Evolutionary conservation across 2,113 vertebrate genomes (phyloP), one percentile per base, ranked within the genome.

Genomic region (Melanocharis versteri): DNA sequence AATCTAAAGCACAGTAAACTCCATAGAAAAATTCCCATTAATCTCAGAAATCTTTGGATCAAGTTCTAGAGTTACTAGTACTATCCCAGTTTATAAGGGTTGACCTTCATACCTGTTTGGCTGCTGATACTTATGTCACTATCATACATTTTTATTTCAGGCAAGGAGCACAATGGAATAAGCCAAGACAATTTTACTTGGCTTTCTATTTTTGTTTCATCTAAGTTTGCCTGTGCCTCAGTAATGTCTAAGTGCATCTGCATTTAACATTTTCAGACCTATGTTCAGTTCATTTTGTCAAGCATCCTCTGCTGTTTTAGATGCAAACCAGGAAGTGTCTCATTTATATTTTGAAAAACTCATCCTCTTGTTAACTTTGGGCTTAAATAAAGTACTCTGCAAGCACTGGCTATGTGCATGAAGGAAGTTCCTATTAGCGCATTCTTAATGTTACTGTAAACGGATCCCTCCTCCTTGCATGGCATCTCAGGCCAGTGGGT

Each of bases 401-500:
- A n/a, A 81, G 50, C 37, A 56, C 10, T 54, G 58, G 35, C 68
- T 75, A 20, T 35, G 17, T 6, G n/a, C 1, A 0, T 51, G n/a
- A 88, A 93, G 94, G 87, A 97, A 97, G 83, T 81, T 82, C 56
- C 51, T 76, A 65, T 82, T 84, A 85, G 64, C 17, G 0, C 70
- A 80, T 86, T 88, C 84, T 88, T 88, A 45, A 24, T 53, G 48
- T 58, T 80, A 72, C 78, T 91, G 87, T 83, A 95, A 95, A 66
- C 4, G 20, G 71, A 95, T 92, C 85, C 51, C 90, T 90, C n/a
- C 66, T 90, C 62, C 51, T 70, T 90, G 85, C 60, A 26, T 27
- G 85, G 79, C 88, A 93, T 85, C 87, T 92, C 68, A 83, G 88
- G 87, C 68, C 87, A 78, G 64, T 80, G 88, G 90, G 85, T 92